A percentile compares a stretch with the other conserved stretches of the same genome.
Conservation (phyloP, 2,113 vertebrate genomes). For the Ailuropoda melanoleuca region DNA sequence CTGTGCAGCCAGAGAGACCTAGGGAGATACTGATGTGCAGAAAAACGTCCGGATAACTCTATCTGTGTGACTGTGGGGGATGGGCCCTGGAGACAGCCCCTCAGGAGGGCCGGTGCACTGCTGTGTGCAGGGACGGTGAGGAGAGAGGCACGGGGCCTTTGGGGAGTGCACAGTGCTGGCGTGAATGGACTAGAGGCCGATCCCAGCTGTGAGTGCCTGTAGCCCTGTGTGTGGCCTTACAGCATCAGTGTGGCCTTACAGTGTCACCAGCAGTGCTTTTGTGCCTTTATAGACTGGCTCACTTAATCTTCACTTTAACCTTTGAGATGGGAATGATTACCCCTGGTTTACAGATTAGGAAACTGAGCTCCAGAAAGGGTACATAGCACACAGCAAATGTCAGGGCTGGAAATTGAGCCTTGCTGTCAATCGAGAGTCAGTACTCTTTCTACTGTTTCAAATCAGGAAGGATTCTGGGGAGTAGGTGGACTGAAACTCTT, state of each 20-base stretch:
- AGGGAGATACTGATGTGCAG: not conserved
- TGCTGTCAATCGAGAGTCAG: not conserved
- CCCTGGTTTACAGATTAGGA: not conserved
- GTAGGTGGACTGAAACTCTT: not conserved
- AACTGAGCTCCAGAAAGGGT: not conserved
- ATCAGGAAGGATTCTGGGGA: not conserved
- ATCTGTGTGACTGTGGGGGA: not conserved
- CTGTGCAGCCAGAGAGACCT: not conserved
- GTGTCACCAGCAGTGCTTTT: not conserved
- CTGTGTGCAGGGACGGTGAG: not conserved
- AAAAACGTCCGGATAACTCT: not conserved
- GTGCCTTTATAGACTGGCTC: not conserved
- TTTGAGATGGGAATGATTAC: not conserved
- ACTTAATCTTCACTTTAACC: not conserved
- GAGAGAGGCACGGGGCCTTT: not conserved
- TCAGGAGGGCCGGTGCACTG: not conserved
- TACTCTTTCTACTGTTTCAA: not conserved
- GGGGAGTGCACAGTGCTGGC: fast-evolving
- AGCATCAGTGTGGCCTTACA: too few relatives aligned
- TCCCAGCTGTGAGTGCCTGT: not conserved
- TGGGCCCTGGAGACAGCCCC: not conserved
- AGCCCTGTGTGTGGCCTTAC: too few relatives aligned
- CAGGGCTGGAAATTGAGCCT: not conserved
- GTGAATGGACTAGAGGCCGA: fast-evolving
- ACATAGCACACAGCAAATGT: fast-evolving